phyloP scores from a whole-genome alignment of 92 coral and sea anemone species.

The Parazoanthus atlanticus region DNA sequence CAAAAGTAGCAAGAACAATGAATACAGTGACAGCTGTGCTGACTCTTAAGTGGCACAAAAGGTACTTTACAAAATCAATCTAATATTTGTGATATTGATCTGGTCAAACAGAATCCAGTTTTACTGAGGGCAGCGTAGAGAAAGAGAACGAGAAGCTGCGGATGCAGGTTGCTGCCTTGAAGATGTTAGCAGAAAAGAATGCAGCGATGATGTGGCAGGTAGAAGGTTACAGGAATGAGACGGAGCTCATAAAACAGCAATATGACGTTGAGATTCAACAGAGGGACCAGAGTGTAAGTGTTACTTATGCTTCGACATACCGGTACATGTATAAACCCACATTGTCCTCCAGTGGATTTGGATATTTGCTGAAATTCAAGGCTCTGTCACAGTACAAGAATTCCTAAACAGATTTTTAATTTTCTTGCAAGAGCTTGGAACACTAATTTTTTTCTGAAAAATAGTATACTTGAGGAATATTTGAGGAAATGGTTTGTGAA shows the following conservation, averaged over 20 bases:
- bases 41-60: not conserved
- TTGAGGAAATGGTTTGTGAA: too few species aligned
- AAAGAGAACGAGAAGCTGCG: constrained; percentile 74
- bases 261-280: constrained; percentile 59
- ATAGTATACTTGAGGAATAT: too few species aligned
- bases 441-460: too few species aligned
- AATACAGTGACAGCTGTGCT: not conserved
- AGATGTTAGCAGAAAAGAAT: constrained; percentile 82
- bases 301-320: not conserved
- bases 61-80: too few species aligned
- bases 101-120: constrained; percentile 24
- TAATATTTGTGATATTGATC: constrained; percentile 1
- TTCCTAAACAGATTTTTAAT: too few species aligned
- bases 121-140: constrained; percentile 43
- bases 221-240: constrained; percentile 78
- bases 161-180: constrained; percentile 74
- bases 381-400: too few species aligned
- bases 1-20: not conserved
- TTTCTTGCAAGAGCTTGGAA: too few species aligned
- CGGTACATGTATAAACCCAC: too few species aligned
- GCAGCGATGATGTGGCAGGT: constrained; percentile 81
- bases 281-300: constrained; percentile 69
- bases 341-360: not conserved
- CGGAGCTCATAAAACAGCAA: constrained; percentile 63
- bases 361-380: not conserved